These are phyloP conservation scores for Ochlodes sylvanus DNA, from an alignment of 2,888 invertebrate genomes.

Conservation along the genomic window DNA sequence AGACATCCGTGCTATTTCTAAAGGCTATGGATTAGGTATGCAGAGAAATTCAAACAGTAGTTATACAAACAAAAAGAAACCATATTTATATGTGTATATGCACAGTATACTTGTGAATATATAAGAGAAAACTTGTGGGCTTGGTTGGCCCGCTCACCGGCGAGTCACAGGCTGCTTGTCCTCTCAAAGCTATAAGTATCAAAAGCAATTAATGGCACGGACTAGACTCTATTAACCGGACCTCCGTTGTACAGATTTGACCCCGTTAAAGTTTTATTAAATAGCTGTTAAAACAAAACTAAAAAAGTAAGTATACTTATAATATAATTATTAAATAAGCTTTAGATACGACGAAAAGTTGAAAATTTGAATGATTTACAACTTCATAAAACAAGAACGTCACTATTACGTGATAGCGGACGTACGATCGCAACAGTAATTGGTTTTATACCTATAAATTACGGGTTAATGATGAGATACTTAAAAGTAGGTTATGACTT, in stretches of 20 bases:
- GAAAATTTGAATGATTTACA: slow-evolving; percentile 10
- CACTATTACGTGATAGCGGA: slow-evolving; percentile 1
- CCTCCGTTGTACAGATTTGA: no score
- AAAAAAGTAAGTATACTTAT: no score
- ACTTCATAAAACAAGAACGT: slow-evolving; percentile 7
- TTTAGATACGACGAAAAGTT: no score
- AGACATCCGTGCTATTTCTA: background rate
- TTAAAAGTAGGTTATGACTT: no score
- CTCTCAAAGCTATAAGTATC: slow-evolving; percentile 32
- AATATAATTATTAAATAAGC: no score
- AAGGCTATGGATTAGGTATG: background rate
- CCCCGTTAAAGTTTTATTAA: no score
- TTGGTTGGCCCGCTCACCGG: slow-evolving; percentile 41
- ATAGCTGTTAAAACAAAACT: no score
- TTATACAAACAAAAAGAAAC: slow-evolving; percentile 14
- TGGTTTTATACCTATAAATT: background rate
- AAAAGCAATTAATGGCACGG: no score
- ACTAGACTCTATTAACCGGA: no score
- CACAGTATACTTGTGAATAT: slow-evolving; percentile 47
- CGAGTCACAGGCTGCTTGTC: slow-evolving; percentile 40
- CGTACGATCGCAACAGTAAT: background rate
- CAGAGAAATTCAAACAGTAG: slow-evolving; percentile 18
- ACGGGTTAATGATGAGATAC: no score
- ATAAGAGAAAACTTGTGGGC: slow-evolving; percentile 54
- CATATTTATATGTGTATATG: slow-evolving; percentile 35